phyloP scores from a whole-genome alignment of 2,113 vertebrate genomes.

The Sclerurus mexicanus region DNA sequence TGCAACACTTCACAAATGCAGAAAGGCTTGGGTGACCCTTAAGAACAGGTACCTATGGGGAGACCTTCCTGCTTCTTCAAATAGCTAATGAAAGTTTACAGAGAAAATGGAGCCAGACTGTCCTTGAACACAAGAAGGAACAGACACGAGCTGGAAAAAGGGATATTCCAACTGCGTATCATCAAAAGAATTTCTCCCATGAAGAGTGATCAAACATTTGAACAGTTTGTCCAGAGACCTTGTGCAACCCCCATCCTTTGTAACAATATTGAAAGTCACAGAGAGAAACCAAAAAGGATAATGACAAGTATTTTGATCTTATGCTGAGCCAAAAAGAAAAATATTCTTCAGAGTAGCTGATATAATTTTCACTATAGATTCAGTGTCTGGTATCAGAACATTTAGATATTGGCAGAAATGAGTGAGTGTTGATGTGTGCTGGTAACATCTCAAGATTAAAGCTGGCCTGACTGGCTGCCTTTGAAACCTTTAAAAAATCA shows the following conservation, averaged over 20 bases:
- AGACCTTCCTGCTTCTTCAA: background rate
- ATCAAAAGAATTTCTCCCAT: background rate
- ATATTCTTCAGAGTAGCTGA: background rate
- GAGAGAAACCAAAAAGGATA: background rate
- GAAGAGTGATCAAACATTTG: background rate
- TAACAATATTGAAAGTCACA: background rate
- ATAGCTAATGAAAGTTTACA: background rate
- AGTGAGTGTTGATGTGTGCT: background rate
- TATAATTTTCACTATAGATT: background rate
- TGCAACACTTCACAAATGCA: background rate
- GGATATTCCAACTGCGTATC: background rate
- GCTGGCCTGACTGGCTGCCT: background rate
- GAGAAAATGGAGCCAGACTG: background rate
- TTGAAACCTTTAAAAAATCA: background rate
- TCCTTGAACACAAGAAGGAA: background rate
- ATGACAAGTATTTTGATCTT: background rate
- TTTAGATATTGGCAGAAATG: background rate
- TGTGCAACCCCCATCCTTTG: background rate
- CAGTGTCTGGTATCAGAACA: background rate
- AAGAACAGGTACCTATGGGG: background rate
- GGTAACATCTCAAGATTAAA: background rate
- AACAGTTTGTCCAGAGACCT: background rate
- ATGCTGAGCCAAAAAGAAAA: background rate
- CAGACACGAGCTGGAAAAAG: background rate
- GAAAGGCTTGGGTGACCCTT: background rate